These are phyloP conservation scores for Australoheros scitulus DNA, from an alignment of 2,113 vertebrate genomes.

Conservation along the genomic window DNA sequence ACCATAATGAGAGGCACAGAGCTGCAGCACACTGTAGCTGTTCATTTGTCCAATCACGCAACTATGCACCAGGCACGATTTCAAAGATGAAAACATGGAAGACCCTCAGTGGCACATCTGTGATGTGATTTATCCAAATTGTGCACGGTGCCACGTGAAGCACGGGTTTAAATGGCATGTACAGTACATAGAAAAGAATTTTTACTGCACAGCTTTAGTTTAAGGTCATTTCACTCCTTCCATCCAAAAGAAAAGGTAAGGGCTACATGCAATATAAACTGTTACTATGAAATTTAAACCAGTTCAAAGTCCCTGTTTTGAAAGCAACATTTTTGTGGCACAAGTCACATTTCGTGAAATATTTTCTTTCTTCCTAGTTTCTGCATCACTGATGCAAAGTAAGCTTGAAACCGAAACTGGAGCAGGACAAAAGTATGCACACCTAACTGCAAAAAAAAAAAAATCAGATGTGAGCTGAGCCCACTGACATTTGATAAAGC, in stretches of 20 bases:
- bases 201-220: background rate
- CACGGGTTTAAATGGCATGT: constrained; percentile 24
- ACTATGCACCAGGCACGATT: constrained; percentile 58
- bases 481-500: constrained; percentile 23
- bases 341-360: background rate
- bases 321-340: constrained; percentile 18
- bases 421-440: constrained; percentile 9
- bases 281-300: background rate
- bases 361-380: constrained; percentile 22
- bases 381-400: background rate
- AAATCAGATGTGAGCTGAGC: background rate
- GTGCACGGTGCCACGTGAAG: constrained; percentile 47
- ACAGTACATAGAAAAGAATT: background rate
- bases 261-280: background rate
- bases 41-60: constrained; percentile 62
- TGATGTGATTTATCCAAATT: constrained; percentile 47
- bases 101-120: constrained; percentile 49
- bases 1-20: constrained; percentile 64
- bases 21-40: constrained; percentile 39
- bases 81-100: constrained; percentile 52
- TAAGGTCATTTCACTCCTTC: background rate
- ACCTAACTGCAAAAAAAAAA: background rate
- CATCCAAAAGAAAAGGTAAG: constrained; percentile 11
- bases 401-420: background rate
- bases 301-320: background rate